Evolutionary conservation across 1,140 invertebrate species (phyloP), one percentile per base, ranked within the genome.

Genomic region (Nephila pilipes): DNA sequence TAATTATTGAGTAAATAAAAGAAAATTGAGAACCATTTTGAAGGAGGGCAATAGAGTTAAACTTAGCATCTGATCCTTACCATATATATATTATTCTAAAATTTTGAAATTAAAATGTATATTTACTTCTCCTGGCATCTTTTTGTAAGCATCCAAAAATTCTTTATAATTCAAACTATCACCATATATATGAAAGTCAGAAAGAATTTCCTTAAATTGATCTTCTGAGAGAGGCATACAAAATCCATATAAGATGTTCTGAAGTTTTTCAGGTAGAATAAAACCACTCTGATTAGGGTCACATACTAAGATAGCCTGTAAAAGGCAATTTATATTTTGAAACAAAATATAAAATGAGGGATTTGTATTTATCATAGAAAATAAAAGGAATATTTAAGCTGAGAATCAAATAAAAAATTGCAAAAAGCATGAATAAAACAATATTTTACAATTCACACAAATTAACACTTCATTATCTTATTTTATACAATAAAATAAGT

Each of bases 241-340:
- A 16, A 83, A 85, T n/a, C 10, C 32, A 55, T 69, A 18, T 20
- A 93, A 25, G 38, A 93, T 89, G 20, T 65, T 63, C 12, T 69
- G 54, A 8, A 93, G 38, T 57, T 55, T 55, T 38, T 89, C 80
- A 14, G 60, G 18, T n/a, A 46, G 16, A 20, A 93, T 89, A 57
- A 83, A 89, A n/a, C 92, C 92, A 69, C 79, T 83, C 38, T 89
- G 92, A 38, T 89, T 20, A 29, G n/a, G 80, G 58, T 93, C 92
- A 55, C 60, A 57, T 20, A 85, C 79, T 22, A 83, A 16, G 16
- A 93, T 65, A 38, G 92, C 92, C 92, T 93, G 54, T n/a, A 87
- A 36, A 25, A 75, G 6, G 36, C 4, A 81, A 5, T n/a, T 14
- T 22, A 22, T 46, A 46, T 46, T 46, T 46, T 4, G 12, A 46